Conservation (phyloP, 2,113 vertebrate genomes). For the Phrynosoma blainvillii region DNA sequence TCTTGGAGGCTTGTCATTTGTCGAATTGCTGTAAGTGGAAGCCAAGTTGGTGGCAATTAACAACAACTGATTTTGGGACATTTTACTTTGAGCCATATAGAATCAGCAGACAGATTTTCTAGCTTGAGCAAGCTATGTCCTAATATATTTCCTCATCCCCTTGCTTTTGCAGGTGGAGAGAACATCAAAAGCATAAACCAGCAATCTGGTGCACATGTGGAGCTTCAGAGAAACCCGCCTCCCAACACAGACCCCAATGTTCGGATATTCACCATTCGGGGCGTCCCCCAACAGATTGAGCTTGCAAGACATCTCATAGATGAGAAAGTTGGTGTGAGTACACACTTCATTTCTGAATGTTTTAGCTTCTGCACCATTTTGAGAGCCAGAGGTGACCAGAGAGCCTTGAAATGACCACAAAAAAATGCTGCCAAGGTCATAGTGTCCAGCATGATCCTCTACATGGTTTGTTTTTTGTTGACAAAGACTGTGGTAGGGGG, state of each 20-base stretch:
- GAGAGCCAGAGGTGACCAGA: too few species aligned
- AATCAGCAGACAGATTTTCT: too few species aligned
- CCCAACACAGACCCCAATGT: constrained; percentile 93
- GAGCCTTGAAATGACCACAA: too few species aligned
- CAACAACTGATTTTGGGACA: not conserved
- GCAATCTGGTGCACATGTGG: constrained; percentile 96
- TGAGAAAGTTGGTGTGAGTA: constrained; percentile 96
- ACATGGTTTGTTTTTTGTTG: too few species aligned
- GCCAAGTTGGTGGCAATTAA: not conserved
- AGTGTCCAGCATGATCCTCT: too few species aligned
- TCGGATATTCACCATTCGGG: constrained; percentile 95
- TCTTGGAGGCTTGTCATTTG: too few species aligned
- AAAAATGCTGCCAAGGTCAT: too few species aligned
- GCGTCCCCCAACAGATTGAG: constrained; percentile 93
- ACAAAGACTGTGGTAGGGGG: too few species aligned
- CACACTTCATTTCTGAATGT: not conserved
- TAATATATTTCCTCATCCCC: too few species aligned
- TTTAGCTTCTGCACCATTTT: not conserved
- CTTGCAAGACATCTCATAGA: constrained; percentile 96
- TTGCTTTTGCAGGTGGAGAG: constrained; percentile 86
- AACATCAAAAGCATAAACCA: constrained; percentile 99
- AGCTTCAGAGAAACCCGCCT: constrained; percentile 96
- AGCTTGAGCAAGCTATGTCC: too few species aligned
- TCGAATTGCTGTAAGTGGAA: not conserved
- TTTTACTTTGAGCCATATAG: too few species aligned